phyloP scores from a whole-genome alignment of 1,140 invertebrate genomes.

The Hesperophylax magnus region DNA sequence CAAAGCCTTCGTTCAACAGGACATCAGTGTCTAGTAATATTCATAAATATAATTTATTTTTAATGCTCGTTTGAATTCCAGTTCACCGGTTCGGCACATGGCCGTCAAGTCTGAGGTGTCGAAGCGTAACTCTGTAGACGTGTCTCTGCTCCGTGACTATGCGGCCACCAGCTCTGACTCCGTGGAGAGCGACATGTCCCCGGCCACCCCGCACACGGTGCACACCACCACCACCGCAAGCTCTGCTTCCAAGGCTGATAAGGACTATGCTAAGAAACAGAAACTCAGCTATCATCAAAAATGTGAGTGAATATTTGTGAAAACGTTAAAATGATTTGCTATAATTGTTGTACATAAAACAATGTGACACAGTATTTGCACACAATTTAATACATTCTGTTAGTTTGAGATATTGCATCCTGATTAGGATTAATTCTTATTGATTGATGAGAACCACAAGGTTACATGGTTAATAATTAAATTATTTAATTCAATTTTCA shows the following conservation, averaged over 20 bases:
- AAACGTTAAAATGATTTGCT: no score
- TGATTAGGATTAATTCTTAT: no score
- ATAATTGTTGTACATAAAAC: no score
- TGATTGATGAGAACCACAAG: no score
- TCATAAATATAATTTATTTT: not conserved
- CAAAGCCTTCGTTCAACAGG: no score
- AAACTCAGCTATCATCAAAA: constrained; percentile 7
- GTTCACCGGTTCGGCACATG: constrained; percentile 45
- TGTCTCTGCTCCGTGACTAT: constrained; percentile 43
- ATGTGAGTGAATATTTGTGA: constrained; percentile 15
- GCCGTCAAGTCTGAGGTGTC: constrained; percentile 53
- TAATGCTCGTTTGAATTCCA: constrained; percentile 29
- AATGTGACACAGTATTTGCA: no score
- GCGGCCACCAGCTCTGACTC: constrained; percentile 36
- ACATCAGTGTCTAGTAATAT: no score
- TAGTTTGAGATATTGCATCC: no score
- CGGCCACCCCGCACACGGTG: not conserved
- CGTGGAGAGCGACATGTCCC: constrained; percentile 28
- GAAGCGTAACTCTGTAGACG: constrained; percentile 57
- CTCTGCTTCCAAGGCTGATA: constrained; percentile 6
- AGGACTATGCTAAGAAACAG: not conserved
- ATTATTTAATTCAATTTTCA: no score
- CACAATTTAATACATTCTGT: no score
- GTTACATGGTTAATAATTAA: no score
- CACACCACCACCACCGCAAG: not conserved